Conservation (phyloP, 2,888 invertebrate genomes). For the Cerceris ruficornis region DNA sequence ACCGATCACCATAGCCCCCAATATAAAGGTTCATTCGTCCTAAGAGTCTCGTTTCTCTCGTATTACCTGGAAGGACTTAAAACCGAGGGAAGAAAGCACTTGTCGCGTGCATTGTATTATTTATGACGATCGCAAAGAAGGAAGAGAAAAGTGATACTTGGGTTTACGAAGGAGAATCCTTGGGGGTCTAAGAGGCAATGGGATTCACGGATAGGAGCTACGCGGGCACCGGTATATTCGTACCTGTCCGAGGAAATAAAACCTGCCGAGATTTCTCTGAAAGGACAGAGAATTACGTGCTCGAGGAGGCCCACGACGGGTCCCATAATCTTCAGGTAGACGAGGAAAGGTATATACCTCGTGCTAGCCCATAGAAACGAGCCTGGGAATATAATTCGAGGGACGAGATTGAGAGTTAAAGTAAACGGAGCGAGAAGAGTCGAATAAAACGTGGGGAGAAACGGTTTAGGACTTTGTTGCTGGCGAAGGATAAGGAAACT, state of each 20-base stretch:
- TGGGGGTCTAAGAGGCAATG: not conserved
- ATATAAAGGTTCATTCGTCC: too few relatives aligned
- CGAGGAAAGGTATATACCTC: not conserved
- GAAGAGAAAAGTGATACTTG: not conserved
- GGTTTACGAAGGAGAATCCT: not conserved
- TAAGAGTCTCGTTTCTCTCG: too few relatives aligned
- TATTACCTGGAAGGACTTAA: not conserved
- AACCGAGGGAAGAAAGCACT: not conserved
- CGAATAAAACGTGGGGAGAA: constrained; percentile 1
- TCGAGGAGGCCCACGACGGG: constrained; percentile 13
- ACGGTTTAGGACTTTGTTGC: not conserved
- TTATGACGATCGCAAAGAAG: not conserved
- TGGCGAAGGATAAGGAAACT: too few relatives aligned
- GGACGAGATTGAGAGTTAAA: not conserved
- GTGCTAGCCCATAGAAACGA: not conserved
- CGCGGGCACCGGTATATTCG: constrained; percentile 23
- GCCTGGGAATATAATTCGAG: not conserved
- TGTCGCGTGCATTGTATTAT: not conserved
- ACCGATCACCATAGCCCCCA: too few relatives aligned
- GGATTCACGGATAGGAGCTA: constrained; percentile 16
- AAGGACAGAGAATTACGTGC: constrained; percentile 60
- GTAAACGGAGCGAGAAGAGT: not conserved
- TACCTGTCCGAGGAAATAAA: constrained; percentile 55
- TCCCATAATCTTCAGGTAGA: constrained; percentile 59
- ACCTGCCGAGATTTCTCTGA: constrained; percentile 54